Conservation (phyloP, 2,797 vertebrate species). For the Hemitrygon akajei region DNA sequence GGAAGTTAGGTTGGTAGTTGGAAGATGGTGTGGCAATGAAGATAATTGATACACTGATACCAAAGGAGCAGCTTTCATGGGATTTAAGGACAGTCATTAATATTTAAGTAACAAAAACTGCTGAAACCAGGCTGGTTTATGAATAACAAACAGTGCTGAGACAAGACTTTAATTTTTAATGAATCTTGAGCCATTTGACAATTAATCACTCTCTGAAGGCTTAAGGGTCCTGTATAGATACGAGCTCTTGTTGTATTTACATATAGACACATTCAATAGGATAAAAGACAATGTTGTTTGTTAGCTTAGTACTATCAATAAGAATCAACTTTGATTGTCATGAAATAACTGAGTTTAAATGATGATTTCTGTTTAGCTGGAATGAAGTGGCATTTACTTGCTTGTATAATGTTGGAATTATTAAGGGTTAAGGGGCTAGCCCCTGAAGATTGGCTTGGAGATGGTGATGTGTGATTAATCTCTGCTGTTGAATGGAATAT, state of each 20-base stretch:
- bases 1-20: not conserved
- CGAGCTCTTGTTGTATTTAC: constrained; percentile 45
- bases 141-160: constrained; percentile 49
- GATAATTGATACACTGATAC: not conserved
- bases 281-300: not conserved
- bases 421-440: not conserved
- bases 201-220: constrained; percentile 56
- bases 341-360: not conserved
- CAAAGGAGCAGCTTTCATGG: constrained; percentile 41
- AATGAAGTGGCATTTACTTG: not conserved
- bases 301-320: not conserved
- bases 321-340: not conserved
- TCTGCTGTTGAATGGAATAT: too few relatives aligned
- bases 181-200: constrained; percentile 54
- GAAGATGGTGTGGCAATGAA: not conserved
- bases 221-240: constrained; percentile 48
- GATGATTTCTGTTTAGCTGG: not conserved
- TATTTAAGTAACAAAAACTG: constrained; percentile 52
- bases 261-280: not conserved
- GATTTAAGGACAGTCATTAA: constrained; percentile 47
- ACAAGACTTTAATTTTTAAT: constrained; percentile 66
- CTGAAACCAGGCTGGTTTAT: constrained; percentile 44
- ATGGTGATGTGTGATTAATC: too few relatives aligned
- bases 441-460: too few relatives aligned
- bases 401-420: not conserved